phyloP scores from a whole-genome alignment of 2,113 vertebrate species.

The Rousettus leschenaultii region DNA sequence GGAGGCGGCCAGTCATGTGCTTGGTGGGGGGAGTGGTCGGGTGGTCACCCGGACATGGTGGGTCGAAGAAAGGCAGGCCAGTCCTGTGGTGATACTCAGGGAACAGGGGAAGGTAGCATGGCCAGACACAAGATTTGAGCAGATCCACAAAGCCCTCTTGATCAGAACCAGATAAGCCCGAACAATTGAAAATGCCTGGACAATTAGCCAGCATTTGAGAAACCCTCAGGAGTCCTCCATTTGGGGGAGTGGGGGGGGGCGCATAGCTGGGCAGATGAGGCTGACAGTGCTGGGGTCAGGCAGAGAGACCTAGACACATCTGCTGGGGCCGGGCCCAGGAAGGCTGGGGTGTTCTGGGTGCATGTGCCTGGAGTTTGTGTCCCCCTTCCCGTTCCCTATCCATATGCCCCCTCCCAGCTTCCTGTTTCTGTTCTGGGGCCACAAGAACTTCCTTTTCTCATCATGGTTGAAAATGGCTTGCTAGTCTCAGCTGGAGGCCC shows the following conservation, averaged over 20 bases:
- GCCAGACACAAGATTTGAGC: not conserved
- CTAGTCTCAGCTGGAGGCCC: constrained; percentile 39
- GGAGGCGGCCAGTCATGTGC: not conserved
- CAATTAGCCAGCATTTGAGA: not conserved
- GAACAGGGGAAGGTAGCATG: not conserved
- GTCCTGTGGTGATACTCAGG: accelerated
- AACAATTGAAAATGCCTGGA: not conserved
- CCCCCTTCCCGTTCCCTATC: constrained; percentile 71
- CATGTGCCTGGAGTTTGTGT: constrained; percentile 32
- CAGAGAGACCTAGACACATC: not conserved
- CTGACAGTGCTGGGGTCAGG: accelerated
- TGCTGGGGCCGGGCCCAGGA: not conserved
- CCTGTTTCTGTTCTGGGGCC: constrained; percentile 78
- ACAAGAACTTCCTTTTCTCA: constrained; percentile 74
- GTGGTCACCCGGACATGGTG: not conserved
- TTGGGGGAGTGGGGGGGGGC: accelerated
- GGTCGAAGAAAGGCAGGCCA: not conserved
- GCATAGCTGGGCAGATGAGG: not conserved
- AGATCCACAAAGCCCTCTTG: accelerated
- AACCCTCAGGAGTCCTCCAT: not conserved
- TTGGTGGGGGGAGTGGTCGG: not conserved
- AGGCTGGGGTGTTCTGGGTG: not conserved
- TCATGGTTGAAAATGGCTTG: constrained; percentile 63
- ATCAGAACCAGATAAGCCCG: not conserved
- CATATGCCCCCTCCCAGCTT: constrained; percentile 66